Base-by-base conservation (phyloP, 2,113 vertebrate genomes). In the Ctenomys sociabilis region DNA sequence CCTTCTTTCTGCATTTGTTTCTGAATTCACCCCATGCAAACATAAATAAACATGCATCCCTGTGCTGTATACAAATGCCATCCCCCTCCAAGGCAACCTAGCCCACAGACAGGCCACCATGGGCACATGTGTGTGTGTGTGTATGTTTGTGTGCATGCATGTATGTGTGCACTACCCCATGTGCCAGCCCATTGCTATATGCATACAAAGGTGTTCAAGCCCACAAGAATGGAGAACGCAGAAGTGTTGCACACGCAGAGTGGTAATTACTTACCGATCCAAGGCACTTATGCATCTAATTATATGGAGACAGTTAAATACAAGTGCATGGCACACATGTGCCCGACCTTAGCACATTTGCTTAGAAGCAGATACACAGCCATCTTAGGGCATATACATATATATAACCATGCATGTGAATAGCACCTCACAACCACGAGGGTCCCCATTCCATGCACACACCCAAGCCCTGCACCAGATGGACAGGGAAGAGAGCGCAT, bases 1-100 rank as follows among this genome's bases (percentile, higher is more conserved):
- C 82, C 80, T 89, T 95, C 85, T 81, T 66, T 43, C 84, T 43
- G 94, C 61, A 37, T 43, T 72, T 87, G 21, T 80, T 93, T 95
- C 92, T 85, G 84, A 81, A 35, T 89, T 87, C 59, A 80, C 30
- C 66, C 68, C 26, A 57, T 19, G 40, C 59, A 95, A 54, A 94
- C 54, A 43, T 35, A 64, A 88, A 54, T 85, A 63, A 66, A 88
- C 19, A 49, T 1, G 24, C 81, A 78, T 35, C 35, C 40, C 89
- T 72, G 87, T 82, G 32, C 54, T 81, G 30, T 70, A 12, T 70
- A 63, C n/a, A 61, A 40, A n/a, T 0, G 45, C 3, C 68, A 64
- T 0, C 40, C 57, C 21, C 61, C 45, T 87, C 75, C 35, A 32
- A 43, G 45, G 54, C 19, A 57, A 5, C 54, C 3, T 17, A 45